Conservation (phyloP, 1,140 invertebrate genomes). For the Zelostemma sp. region DNA sequence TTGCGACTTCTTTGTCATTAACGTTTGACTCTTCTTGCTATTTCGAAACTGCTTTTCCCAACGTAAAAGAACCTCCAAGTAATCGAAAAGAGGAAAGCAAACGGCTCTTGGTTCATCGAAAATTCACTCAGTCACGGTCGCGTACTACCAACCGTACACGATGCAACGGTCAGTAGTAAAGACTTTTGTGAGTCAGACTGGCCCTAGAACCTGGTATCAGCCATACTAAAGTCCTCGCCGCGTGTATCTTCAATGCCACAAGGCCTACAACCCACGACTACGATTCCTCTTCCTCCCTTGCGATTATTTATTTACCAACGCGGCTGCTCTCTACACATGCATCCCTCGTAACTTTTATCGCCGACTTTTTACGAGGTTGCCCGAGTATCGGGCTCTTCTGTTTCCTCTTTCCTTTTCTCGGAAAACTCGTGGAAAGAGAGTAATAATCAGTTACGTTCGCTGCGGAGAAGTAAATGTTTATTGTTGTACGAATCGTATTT, state of each 20-base stretch:
- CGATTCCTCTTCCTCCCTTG: slow-evolving; percentile 47
- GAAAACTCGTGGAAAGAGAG: slow-evolving; percentile 8
- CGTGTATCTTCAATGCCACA: slow-evolving; percentile 58
- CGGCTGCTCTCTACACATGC: slow-evolving; percentile 17
- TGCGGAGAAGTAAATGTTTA: background rate
- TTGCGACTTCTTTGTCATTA: no score
- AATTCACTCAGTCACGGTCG: slow-evolving; percentile 42
- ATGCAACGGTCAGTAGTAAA: slow-evolving; percentile 32
- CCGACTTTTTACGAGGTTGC: slow-evolving; percentile 33
- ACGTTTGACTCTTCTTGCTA: no score
- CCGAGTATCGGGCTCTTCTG: slow-evolving; percentile 26
- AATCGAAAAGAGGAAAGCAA: background rate
- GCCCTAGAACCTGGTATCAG: slow-evolving; percentile 29
- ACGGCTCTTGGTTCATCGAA: slow-evolving; percentile 34
- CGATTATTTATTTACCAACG: slow-evolving; percentile 58
- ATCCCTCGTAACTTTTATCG: slow-evolving; percentile 31
- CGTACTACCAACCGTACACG: slow-evolving; percentile 23
- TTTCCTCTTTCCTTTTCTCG: slow-evolving; percentile 7
- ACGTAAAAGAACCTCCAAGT: no score
- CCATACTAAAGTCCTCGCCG: slow-evolving; percentile 16
- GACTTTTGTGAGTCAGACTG: slow-evolving; percentile 38
- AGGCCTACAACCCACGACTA: slow-evolving; percentile 55
- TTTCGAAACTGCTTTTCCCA: no score
- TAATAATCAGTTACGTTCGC: slow-evolving; percentile 21
- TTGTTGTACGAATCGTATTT: background rate